A percentile compares a stretch with the other conserved stretches of the same genome.
Evolutionary conservation across 2,797 vertebrate genomes (phyloP).

Genomic region (Furcifer pardalis): DNA sequence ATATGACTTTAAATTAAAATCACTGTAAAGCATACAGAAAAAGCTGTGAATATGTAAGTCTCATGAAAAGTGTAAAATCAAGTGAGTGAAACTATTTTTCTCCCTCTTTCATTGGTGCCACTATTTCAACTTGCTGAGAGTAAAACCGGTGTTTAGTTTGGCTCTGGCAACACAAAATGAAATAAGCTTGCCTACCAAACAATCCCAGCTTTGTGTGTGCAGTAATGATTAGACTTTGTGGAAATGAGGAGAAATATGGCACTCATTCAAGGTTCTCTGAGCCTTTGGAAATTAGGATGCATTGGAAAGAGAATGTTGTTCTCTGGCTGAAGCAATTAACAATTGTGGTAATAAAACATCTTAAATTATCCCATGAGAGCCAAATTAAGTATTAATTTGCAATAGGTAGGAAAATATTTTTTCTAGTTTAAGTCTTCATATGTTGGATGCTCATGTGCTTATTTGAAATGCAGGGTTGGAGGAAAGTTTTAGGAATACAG

Average conservation of each 20-base stretch:
- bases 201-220: constrained; percentile 50
- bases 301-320: constrained; percentile 48
- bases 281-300: constrained; percentile 46
- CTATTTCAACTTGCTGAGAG: constrained; percentile 53
- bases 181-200: constrained; percentile 49
- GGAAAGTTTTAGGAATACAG: too few relatives aligned
- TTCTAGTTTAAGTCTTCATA: constrained; percentile 20
- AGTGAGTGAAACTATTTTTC: constrained; percentile 42
- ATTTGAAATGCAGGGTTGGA: too few relatives aligned
- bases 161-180: constrained; percentile 45
- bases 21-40: constrained; percentile 8
- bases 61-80: constrained; percentile 23
- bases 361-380: constrained; percentile 6
- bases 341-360: constrained; percentile 30
- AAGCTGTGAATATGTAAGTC: constrained; percentile 13
- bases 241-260: constrained; percentile 43
- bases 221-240: constrained; percentile 56
- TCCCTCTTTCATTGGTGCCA: constrained; percentile 52
- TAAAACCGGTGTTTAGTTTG: constrained; percentile 63
- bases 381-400: constrained; percentile 19
- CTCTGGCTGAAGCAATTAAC: constrained; percentile 32
- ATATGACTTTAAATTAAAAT: constrained; percentile 11
- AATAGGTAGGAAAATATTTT: constrained; percentile 30
- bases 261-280: constrained; percentile 48
- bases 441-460: not conserved